These are phyloP conservation scores for Clarias pachynema DNA, from an alignment of 2,797 vertebrate genomes.

Conservation along the genomic window DNA sequence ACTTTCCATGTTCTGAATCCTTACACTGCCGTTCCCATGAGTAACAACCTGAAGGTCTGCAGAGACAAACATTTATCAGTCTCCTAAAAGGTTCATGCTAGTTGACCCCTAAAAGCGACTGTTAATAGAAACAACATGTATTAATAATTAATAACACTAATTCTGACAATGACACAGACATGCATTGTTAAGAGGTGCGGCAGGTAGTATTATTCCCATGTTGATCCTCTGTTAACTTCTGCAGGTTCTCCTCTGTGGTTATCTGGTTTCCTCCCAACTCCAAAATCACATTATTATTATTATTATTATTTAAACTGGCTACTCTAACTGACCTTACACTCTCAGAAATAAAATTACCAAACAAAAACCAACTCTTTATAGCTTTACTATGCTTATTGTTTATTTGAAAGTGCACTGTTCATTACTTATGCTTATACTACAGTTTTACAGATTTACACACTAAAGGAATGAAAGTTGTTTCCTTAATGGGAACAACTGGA, in stretches of 20 bases:
- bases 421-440: neutral
- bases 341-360: neutral
- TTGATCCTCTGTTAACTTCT: neutral
- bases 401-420: neutral
- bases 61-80: neutral
- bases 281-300: neutral
- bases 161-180: neutral
- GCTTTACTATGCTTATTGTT: neutral
- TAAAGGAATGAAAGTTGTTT: neutral
- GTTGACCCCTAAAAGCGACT: neutral
- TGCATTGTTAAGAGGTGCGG: neutral
- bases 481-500: neutral
- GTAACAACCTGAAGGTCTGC: conserved; percentile 88
- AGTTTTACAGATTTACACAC: neutral
- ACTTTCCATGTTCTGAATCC: conserved; percentile 87
- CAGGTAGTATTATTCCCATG: neutral
- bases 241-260: neutral
- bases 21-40: conserved; percentile 79
- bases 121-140: neutral
- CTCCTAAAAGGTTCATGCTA: neutral
- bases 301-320: neutral
- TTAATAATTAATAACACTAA: neutral
- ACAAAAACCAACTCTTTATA: neutral
- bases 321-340: neutral
- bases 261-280: neutral